Base-by-base conservation (phyloP, 2,888 invertebrate species). In the Lamproptera curius region DNA sequence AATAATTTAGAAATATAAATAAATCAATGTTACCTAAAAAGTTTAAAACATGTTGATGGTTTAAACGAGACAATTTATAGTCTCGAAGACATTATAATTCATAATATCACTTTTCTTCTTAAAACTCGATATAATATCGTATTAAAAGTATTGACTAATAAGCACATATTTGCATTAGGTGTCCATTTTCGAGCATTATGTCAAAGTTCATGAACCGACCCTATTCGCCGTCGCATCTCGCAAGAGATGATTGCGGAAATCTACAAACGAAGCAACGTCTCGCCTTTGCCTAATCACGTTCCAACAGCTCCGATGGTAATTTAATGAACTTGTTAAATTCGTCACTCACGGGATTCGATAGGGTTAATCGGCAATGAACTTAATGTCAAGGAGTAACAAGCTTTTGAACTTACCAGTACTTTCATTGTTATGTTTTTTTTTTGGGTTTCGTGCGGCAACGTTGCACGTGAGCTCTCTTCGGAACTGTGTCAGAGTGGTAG, bases 401-500 rank as follows among this genome's bases (percentile, higher is more conserved):
- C 57, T 66, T 69, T 61, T 68, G 56, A 65, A 85, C 87, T 86
- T 67, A 87, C 87, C 86, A 85, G 75, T 54, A 84, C 62, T 70
- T 85, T 87, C 87, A 87, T 87, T 73, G 67, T 83, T 71, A 69
- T n/a, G n/a, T n/a, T n/a, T n/a, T n/a, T n/a, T 73, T 52, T 58
- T 59, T 70, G 59, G 67, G 70, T 61, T 55, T 65, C 73, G 74
- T 76, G 76, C 76, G 68, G 71, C 65, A 63, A 63, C 68, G 75
- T 72, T 68, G 75, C 78, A 83, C 83, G 81, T 80, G 73, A 62
- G 65, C 68, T 67, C 60, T 67, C 61, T 70, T 70, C 76, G 76
- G 76, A 83, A 86, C 85, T 87, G 80, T 86, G 86, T 79, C 78
- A 76, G 77, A 76, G 82, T 81, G 81, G 84, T 84, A 78, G 78